Evolutionary conservation across 2,888 invertebrate genomes (phyloP).

Genomic region (Trissoscelio sp.): DNA sequence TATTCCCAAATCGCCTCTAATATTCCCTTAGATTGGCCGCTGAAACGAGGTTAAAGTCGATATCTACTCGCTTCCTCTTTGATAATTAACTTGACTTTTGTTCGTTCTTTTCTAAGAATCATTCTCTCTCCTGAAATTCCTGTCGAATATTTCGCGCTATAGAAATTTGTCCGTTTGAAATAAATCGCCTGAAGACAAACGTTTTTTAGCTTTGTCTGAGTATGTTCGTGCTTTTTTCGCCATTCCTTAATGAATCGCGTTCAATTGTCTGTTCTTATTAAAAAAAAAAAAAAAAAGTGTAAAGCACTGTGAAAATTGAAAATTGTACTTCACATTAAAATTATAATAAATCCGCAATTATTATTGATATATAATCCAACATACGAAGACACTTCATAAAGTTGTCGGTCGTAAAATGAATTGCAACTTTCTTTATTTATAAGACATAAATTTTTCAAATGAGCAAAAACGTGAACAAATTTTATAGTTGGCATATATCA

Average conservation of each 20-base stretch:
- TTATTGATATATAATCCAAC: background rate
- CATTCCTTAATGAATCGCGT: no score
- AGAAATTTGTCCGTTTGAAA: background rate
- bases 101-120: slow-evolving; percentile 9
- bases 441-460: background rate
- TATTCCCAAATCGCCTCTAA: slow-evolving; percentile 10
- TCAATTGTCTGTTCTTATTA: no score
- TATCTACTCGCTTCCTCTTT: background rate
- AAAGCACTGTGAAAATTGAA: no score
- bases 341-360: no score
- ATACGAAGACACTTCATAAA: no score
- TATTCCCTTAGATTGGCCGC: slow-evolving; percentile 8
- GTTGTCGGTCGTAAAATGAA: background rate
- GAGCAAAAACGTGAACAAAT: background rate
- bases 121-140: slow-evolving; percentile 10
- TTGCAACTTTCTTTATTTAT: background rate
- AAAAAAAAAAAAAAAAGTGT: no score
- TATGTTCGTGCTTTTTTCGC: background rate
- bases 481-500: background rate
- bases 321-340: no score
- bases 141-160: background rate
- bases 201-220: background rate
- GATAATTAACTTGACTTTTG: slow-evolving; percentile 14
- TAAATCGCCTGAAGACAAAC: slow-evolving; percentile 1
- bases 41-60: background rate